Conservation (phyloP, 2,888 invertebrate genomes). For the Dioctria linearis region DNA sequence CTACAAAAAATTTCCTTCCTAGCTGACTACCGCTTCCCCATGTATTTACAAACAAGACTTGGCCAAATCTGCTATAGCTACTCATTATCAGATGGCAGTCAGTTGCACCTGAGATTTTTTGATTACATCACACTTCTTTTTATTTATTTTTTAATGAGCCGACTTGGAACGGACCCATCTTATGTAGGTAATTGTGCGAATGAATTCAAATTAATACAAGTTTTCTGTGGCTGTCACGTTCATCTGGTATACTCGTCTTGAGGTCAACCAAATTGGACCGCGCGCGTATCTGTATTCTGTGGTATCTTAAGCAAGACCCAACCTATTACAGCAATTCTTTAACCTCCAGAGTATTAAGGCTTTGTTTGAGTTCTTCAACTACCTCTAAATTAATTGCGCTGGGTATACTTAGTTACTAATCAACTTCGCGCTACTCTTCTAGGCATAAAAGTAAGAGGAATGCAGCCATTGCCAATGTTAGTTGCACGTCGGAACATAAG, state of each 20-base stretch:
- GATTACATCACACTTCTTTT: conserved; percentile 10
- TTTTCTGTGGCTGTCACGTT: conserved; percentile 35
- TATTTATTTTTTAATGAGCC: conserved; percentile 10
- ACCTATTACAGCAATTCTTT: background rate
- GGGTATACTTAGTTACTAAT: background rate
- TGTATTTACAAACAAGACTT: background rate
- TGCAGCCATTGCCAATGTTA: conserved; percentile 37
- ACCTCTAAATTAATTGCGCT: conserved; percentile 23
- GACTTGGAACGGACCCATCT: conserved; percentile 28
- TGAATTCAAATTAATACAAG: conserved; percentile 15
- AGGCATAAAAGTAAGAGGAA: conserved; percentile 46
- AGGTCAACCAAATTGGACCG: conserved; percentile 47
- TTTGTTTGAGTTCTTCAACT: conserved; percentile 38
- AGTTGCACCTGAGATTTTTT: conserved; percentile 29
- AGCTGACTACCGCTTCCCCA: background rate
- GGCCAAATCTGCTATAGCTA: background rate
- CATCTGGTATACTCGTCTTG: conserved; percentile 26
- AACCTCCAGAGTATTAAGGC: conserved; percentile 14
- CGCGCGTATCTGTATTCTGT: conserved; percentile 9
- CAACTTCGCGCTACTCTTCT: background rate
- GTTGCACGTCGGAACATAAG: conserved; percentile 13
- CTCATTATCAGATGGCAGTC: background rate
- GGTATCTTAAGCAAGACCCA: background rate
- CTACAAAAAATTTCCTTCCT: too few relatives aligned
- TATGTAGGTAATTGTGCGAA: conserved; percentile 24